A percentile compares a stretch with the other conserved stretches of the same genome.
These are phyloP conservation scores for Agrilus mali DNA, from an alignment of 2,888 invertebrate genomes.

Conservation along the genomic window DNA sequence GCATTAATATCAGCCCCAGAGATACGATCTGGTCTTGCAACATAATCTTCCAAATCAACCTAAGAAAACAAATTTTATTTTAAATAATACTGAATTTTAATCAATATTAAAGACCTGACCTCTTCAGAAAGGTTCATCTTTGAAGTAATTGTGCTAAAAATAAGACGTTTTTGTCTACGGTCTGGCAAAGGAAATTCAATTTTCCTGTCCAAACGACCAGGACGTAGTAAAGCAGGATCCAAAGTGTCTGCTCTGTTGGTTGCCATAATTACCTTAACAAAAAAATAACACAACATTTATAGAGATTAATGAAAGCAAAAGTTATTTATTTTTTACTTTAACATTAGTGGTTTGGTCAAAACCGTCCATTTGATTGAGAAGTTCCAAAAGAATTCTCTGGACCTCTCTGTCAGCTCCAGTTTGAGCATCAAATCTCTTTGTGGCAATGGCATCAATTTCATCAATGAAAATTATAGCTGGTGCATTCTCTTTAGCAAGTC, in stretches of 20 bases:
- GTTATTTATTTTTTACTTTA: slow-evolving; percentile 49
- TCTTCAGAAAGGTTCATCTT: slow-evolving; percentile 98
- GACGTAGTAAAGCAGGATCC: slow-evolving; percentile 91
- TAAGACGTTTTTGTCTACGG: slow-evolving; percentile 80
- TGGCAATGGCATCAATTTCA: slow-evolving; percentile 99
- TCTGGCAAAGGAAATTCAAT: slow-evolving; percentile 98
- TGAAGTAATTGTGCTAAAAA: slow-evolving; percentile 95
- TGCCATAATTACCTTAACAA: slow-evolving; percentile 68
- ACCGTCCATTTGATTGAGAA: slow-evolving; percentile 99
- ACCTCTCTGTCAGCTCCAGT: slow-evolving; percentile 98
- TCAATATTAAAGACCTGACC: slow-evolving; percentile 18
- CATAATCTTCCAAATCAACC: slow-evolving; percentile 97
- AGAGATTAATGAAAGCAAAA: background rate
- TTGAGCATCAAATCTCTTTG: slow-evolving; percentile 95
- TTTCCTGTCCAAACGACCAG: slow-evolving; percentile 94
- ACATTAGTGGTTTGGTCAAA: slow-evolving; percentile 99
- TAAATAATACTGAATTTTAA: background rate
- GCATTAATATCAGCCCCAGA: slow-evolving; percentile 99
- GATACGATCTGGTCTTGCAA: slow-evolving; percentile 95
- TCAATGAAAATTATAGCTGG: slow-evolving; percentile 99
- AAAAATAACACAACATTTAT: slow-evolving; percentile 1
- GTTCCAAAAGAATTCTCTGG: slow-evolving; percentile 90
- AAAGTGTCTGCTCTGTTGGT: slow-evolving; percentile 96
- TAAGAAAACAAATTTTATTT: slow-evolving; percentile 11
- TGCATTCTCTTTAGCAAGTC: slow-evolving; percentile 97